These are phyloP conservation scores for Coregonus ussuriensis DNA, from an alignment of 2,797 vertebrate genomes.

Conservation along the genomic window DNA sequence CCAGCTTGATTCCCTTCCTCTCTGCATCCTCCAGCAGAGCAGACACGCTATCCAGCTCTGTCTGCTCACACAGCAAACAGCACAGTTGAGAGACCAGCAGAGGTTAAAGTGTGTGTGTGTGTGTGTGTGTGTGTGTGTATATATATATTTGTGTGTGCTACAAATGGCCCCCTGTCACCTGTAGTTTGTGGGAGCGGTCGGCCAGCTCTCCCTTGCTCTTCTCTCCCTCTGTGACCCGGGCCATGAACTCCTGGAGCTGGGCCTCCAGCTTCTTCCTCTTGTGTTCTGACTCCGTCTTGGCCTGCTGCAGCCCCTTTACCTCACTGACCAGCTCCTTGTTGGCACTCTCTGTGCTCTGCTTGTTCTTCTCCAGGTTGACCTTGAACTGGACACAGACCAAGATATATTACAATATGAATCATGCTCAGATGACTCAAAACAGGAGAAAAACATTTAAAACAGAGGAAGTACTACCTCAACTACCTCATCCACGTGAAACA, in stretches of 20 bases:
- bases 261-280: constrained; percentile 87
- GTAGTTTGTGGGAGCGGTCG: constrained; percentile 82
- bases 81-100: neutral
- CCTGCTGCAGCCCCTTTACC: constrained; percentile 86
- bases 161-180: constrained; percentile 54
- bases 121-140: too few species aligned
- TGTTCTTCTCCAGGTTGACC: constrained; percentile 87
- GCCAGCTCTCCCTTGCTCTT: constrained; percentile 78
- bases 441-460: neutral
- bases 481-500: neutral
- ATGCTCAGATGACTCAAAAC: neutral
- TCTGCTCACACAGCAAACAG: constrained; percentile 62
- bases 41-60: constrained; percentile 84
- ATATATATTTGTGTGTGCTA: neutral
- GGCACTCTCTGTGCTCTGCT: constrained; percentile 84
- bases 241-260: constrained; percentile 83
- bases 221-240: constrained; percentile 82
- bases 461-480: neutral
- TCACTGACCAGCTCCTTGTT: constrained; percentile 86
- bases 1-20: constrained; percentile 87
- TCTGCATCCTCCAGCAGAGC: constrained; percentile 85
- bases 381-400: constrained; percentile 76
- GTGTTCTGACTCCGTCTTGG: constrained; percentile 85
- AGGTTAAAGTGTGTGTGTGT: neutral
- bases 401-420: neutral